Conservation (phyloP, 2,113 vertebrate species). For the Isurus oxyrinchus region DNA sequence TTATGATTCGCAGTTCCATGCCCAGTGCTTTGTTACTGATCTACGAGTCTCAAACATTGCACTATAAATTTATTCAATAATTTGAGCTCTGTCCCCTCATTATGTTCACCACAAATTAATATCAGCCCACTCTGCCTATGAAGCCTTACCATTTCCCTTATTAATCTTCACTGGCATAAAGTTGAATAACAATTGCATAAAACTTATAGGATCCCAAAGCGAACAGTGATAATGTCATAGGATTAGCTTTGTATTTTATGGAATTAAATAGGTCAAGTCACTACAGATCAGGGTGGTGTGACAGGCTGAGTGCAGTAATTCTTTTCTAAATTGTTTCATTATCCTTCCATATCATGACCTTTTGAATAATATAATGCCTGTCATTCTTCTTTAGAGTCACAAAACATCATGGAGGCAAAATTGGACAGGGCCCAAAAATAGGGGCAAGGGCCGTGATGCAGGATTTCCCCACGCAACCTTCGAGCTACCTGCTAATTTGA, state of each 20-base stretch:
- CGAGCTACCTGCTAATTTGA: too few species aligned
- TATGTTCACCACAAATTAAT: background rate
- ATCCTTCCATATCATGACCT: conserved; percentile 35
- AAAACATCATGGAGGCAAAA: conserved; percentile 28
- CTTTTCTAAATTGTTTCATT: conserved; percentile 28
- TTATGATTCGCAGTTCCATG: background rate
- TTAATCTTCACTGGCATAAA: conserved; percentile 7
- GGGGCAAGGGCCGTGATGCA: too few species aligned
- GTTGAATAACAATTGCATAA: conserved; percentile 26
- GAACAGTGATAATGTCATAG: conserved; percentile 23
- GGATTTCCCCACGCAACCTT: background rate
- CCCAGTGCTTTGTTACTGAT: background rate
- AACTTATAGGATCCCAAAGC: background rate
- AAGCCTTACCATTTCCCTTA: background rate
- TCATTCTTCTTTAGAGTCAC: conserved; percentile 28
- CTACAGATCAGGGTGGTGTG: background rate
- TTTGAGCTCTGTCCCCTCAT: background rate
- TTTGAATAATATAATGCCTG: conserved; percentile 36
- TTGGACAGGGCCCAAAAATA: background rate
- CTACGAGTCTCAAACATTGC: background rate
- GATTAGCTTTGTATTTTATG: background rate
- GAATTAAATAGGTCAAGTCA: conserved; percentile 8
- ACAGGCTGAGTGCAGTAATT: background rate
- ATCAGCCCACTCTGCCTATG: background rate
- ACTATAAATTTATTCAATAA: background rate